These are phyloP conservation scores for Procambarus virginalis DNA, from an alignment of 1,140 invertebrate species.

Conservation along the genomic window DNA sequence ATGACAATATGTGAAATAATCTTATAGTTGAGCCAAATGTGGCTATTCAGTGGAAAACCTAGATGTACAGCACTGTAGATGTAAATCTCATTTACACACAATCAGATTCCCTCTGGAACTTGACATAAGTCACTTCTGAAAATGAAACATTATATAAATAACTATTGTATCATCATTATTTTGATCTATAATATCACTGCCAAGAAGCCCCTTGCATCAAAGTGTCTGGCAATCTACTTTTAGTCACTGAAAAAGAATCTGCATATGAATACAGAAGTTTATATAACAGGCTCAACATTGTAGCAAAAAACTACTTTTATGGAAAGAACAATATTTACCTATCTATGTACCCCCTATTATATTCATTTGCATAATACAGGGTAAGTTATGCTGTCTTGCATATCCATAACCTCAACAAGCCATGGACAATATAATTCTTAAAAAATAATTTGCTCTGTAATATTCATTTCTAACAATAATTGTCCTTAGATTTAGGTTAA, in stretches of 20 bases:
- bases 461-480: neutral
- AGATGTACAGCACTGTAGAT: slow-evolving; percentile 9
- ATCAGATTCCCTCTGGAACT: slow-evolving; percentile 27
- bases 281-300: slow-evolving; percentile 42
- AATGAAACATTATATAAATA: slow-evolving; percentile 29
- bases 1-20: neutral
- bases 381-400: slow-evolving; percentile 1
- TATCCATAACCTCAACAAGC: neutral
- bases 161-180: slow-evolving; percentile 37
- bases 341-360: slow-evolving; percentile 21
- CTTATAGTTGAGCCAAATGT: neutral
- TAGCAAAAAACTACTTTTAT: slow-evolving; percentile 44
- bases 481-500: neutral
- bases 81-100: slow-evolving; percentile 7
- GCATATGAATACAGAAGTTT: slow-evolving; percentile 22
- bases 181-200: slow-evolving; percentile 59
- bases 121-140: slow-evolving; percentile 17
- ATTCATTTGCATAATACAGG: slow-evolving; percentile 22
- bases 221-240: slow-evolving; percentile 23
- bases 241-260: slow-evolving; percentile 19
- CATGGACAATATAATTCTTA: neutral
- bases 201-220: slow-evolving; percentile 32
- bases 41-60: slow-evolving; percentile 1
- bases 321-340: neutral
- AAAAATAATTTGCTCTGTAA: neutral